phyloP scores from a whole-genome alignment of 2,888 invertebrate genomes.

The Cataglyphis altisquamis region DNA sequence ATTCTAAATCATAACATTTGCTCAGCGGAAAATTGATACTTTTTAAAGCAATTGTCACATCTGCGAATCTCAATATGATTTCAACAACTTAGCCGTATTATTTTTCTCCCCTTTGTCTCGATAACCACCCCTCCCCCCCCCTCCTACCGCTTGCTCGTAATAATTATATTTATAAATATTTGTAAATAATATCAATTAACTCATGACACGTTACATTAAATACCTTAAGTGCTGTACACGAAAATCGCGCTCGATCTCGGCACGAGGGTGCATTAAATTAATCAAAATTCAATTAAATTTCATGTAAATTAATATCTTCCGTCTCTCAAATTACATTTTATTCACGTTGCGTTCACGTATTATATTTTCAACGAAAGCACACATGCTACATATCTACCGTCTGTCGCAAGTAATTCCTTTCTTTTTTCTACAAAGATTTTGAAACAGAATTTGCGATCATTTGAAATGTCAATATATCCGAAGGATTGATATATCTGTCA shows the following conservation, averaged over 20 bases:
- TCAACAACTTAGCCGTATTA: constrained; percentile 6
- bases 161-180: constrained; percentile 23
- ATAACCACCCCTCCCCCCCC: too few relatives aligned
- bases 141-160: neutral
- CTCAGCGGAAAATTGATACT: constrained; percentile 6
- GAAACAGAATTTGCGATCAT: neutral
- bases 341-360: constrained; percentile 22
- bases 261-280: constrained; percentile 41
- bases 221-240: constrained; percentile 28
- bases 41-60: constrained; percentile 12
- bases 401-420: constrained; percentile 2
- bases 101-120: neutral
- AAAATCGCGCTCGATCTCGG: constrained; percentile 27
- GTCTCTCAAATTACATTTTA: constrained; percentile 38
- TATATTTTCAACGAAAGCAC: constrained; percentile 27
- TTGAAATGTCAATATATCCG: constrained; percentile 11
- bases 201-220: constrained; percentile 41
- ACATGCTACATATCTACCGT: neutral
- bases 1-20: constrained; percentile 6
- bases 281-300: constrained; percentile 53
- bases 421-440: constrained; percentile 14
- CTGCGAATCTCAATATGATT: constrained; percentile 5
- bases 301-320: constrained; percentile 51
- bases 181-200: constrained; percentile 45
- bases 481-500: neutral